Evolutionary conservation across 2,888 invertebrate genomes (phyloP), one percentile per base, ranked within the genome.

Genomic region (Lepidochrysops patricia): DNA sequence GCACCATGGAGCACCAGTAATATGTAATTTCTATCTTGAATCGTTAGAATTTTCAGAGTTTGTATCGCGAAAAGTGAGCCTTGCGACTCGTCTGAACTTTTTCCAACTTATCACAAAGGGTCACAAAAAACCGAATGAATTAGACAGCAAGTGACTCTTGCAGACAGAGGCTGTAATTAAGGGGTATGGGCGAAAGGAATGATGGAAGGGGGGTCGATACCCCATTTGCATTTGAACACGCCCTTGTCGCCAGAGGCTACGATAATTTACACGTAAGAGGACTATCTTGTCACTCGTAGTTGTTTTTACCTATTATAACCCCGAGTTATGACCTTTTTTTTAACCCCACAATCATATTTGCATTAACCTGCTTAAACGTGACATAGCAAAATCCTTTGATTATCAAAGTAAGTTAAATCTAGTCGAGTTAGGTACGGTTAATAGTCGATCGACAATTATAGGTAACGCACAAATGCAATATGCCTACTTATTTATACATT

Each of bases 171-270:
- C 58, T 58, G 65, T 64, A 64, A 66, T 66, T 66, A 66, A 63
- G 60, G 49, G 49, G 60, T 61, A 56, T 60, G 62, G 62, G 34
- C 63, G 25, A 63, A 61, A 62, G 60, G 62, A 62, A 58, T 60
- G 65, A 64, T 60, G 61, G 50, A 57, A 60, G 26, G 57, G 60
- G 61, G 63, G 64, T 57, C 64, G 63, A 60, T 63, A 61, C 61
- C 60, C 60, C 63, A 68, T 67, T 67, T 67, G 66, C 68, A 68
- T 68, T 62, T 64, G 64, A 67, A 67, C 65, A 61, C 57, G 50
- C 34, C 56, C 43, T 58, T 57, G 63, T 58, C 62, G 57, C 63
- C 61, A 64, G 64, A 65, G 61, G 62, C 60, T 34, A 58, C 35
- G 26, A 57, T 58, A 61, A 62, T 56, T 62, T 61, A 60, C 62